Conservation (phyloP, 2,797 vertebrate species). For the Myiotriccus ornatus region DNA sequence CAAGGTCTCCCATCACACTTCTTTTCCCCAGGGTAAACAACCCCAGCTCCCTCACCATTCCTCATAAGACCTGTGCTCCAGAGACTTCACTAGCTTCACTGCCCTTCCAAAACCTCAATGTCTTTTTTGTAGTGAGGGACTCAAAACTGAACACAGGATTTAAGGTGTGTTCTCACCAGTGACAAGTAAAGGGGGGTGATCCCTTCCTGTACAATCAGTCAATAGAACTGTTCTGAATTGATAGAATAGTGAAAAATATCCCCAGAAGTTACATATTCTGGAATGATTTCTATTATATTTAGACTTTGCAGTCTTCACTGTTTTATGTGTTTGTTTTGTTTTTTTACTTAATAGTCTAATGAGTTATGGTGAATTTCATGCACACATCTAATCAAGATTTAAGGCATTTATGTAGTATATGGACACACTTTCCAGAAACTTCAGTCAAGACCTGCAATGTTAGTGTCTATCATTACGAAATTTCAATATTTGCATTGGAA, state of each 20-base stretch:
- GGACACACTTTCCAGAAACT: background rate
- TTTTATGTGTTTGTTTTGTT: background rate
- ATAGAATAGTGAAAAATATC: background rate
- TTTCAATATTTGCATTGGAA: background rate
- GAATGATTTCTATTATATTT: background rate
- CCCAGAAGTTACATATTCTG: background rate
- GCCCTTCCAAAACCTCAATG: background rate
- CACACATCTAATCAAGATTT: background rate
- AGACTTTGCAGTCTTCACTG: background rate
- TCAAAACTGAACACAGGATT: background rate
- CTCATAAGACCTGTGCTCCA: background rate
- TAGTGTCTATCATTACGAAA: background rate
- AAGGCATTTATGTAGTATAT: background rate
- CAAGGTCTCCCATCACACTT: background rate
- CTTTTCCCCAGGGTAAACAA: background rate
- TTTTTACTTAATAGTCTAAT: background rate
- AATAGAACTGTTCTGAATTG: background rate
- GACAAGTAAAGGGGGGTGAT: fast-evolving
- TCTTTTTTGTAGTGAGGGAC: background rate
- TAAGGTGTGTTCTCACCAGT: background rate
- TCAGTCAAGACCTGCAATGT: background rate
- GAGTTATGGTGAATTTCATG: background rate
- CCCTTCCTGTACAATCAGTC: background rate
- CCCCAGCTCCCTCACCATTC: background rate
- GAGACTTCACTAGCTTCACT: background rate